A percentile compares a stretch with the other conserved stretches of the same genome.
phyloP scores from a whole-genome alignment of 2,113 vertebrate species.

The Etia nguti region DNA sequence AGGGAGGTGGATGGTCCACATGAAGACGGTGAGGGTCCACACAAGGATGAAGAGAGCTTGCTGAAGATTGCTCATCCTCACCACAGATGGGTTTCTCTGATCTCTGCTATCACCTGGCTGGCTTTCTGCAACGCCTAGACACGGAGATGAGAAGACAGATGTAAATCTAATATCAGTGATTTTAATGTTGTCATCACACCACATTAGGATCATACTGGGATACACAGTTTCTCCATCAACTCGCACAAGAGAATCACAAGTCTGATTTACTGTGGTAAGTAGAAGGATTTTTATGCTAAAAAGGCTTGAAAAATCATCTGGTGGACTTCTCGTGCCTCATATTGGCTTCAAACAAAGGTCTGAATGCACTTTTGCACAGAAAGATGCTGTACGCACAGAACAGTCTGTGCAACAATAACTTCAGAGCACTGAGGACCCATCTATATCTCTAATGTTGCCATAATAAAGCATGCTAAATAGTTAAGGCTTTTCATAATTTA shows the following conservation, averaged over 20 bases:
- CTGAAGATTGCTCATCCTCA: slow-evolving; percentile 65
- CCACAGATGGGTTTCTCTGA: slow-evolving; percentile 97
- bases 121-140: slow-evolving; percentile 93
- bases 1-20: background rate
- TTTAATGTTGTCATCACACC: background rate
- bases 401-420: background rate
- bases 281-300: background rate
- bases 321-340: background rate
- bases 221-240: background rate
- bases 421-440: background rate
- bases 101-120: slow-evolving; percentile 97
- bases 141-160: background rate
- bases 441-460: background rate
- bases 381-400: background rate
- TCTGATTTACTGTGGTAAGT: background rate
- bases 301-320: background rate
- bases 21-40: background rate
- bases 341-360: background rate
- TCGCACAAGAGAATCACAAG: background rate
- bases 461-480: background rate
- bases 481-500: background rate
- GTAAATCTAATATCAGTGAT: background rate
- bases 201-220: background rate
- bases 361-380: background rate
- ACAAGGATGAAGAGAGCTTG: background rate